Base-by-base conservation (phyloP, 2,113 vertebrate genomes). In the Vulpes vulpes region DNA sequence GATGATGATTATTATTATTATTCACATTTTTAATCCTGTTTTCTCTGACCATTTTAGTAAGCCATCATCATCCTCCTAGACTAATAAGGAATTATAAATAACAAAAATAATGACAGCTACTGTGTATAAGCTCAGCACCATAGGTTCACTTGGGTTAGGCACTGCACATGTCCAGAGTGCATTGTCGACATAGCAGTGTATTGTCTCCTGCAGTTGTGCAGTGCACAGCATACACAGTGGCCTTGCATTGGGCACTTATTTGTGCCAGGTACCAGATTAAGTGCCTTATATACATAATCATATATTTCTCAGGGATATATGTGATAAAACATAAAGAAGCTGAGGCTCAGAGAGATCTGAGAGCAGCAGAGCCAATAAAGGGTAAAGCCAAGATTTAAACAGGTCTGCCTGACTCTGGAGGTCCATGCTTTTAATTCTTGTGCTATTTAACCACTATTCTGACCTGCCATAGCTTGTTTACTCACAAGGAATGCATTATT, bases 1-100 rank as follows among this genome's bases (percentile, higher is more conserved):
- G 6, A 43, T 43, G 1, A 7, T 43, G 6, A 43, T 43, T 43
- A 43, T 43, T 43, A 43, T 43, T 43, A 43, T 43, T 43, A 43
- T 7, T 43, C 43, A 22, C 78, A 73, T 92, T 89, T 92, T 82
- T 71, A 79, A 69, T 60, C 2, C 2, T n/a, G 0, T 57, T 94
- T 94, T 79, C 43, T 95, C n/a, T 86, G 20, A 55, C 30, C 9
- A 65, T 71, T 86, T 88, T 95, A 80, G 67, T 94, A 59, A 89
- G 67, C 91, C 8, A 23, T 27, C 6, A 20, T 23, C 23, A 11
- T 71, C 32, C 35, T 94, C 38, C 84, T 35, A 91, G 80, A 86
- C 60, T 87, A 87, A 92, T 7, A 85, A 38, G 92, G 32, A 76
- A 57, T 69, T 90, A 16, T 11, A 82, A 82, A 20, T 57, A 93